These are phyloP conservation scores for Lampris incognitus DNA, from an alignment of 2,113 vertebrate genomes.

Conservation along the genomic window DNA sequence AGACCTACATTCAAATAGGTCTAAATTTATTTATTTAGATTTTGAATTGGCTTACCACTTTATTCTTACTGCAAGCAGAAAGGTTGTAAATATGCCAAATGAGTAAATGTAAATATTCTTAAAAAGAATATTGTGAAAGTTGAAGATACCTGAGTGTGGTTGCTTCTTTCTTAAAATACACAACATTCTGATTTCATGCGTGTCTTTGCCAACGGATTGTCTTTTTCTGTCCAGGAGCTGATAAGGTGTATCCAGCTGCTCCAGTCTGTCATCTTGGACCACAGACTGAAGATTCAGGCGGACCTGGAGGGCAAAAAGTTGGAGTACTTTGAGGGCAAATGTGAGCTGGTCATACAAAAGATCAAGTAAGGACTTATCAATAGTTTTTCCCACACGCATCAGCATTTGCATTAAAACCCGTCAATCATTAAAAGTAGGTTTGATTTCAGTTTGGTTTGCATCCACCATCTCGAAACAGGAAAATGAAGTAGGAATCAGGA, in stretches of 20 bases:
- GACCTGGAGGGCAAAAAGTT: constrained; percentile 85
- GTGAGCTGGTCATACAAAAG: constrained; percentile 86
- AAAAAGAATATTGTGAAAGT: no score
- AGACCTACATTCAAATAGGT: no score
- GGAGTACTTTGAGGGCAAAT: constrained; percentile 88
- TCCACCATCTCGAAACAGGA: no score
- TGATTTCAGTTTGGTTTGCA: neutral
- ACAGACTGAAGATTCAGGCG: constrained; percentile 83
- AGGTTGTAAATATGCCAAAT: no score
- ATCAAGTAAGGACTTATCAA: constrained; percentile 79
- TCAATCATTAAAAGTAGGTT: neutral
- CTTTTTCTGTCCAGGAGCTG: constrained; percentile 78
- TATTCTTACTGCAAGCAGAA: no score
- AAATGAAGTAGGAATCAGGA: no score
- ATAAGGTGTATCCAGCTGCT: constrained; percentile 84
- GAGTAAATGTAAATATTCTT: no score
- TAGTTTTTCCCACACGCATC: neutral
- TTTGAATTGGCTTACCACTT: no score
- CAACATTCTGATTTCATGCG: neutral
- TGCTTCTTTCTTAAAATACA: neutral
- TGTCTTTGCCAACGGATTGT: neutral
- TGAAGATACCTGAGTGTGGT: neutral
- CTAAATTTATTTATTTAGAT: no score
- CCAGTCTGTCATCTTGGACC: constrained; percentile 84
- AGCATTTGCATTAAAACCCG: no score